A percentile compares a stretch with the other conserved stretches of the same genome.
These are phyloP conservation scores for Pycnonotus jocosus DNA, from an alignment of 2,113 vertebrate species.

Conservation along the genomic window DNA sequence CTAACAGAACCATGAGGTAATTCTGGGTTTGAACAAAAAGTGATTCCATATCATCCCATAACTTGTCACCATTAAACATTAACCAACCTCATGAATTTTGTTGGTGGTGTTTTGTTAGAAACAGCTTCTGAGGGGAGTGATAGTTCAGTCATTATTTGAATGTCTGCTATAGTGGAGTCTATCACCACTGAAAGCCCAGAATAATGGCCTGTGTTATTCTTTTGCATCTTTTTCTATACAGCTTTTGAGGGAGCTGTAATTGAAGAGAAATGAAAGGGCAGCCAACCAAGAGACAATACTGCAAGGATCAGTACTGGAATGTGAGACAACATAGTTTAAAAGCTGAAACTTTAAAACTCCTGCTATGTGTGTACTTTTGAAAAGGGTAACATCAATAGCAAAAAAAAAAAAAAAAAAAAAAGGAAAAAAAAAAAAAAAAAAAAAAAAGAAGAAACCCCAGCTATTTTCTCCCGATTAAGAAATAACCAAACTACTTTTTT, in stretches of 20 bases:
- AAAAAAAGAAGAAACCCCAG: not conserved
- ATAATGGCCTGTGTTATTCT: slow-evolving; percentile 56
- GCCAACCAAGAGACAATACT: slow-evolving; percentile 44
- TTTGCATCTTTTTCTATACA: slow-evolving; percentile 56
- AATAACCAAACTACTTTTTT: not conserved
- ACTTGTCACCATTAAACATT: not conserved
- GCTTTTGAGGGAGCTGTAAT: slow-evolving; percentile 52
- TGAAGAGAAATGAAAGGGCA: slow-evolving; percentile 54
- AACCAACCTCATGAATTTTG: slow-evolving; percentile 5
- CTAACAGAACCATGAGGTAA: slow-evolving; percentile 27
- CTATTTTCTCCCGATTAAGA: not conserved
- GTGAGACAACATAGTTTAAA: slow-evolving; percentile 35
- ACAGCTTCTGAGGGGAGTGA: not conserved
- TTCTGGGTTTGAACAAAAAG: slow-evolving; percentile 36
- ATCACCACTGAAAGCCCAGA: slow-evolving; percentile 41
- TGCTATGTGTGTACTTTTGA: not conserved
- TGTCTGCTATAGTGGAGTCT: slow-evolving; percentile 14
- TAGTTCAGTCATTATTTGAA: slow-evolving; percentile 18
- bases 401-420: not conserved
- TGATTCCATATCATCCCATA: slow-evolving; percentile 32
- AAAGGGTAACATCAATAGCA: not conserved
- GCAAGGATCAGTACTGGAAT: slow-evolving; percentile 45
- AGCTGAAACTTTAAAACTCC: slow-evolving; percentile 35
- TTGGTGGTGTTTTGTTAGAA: slow-evolving; percentile 1
- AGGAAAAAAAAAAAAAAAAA: not conserved